phyloP scores from a whole-genome alignment of 1,140 invertebrate species.

The Heliothis virescens region DNA sequence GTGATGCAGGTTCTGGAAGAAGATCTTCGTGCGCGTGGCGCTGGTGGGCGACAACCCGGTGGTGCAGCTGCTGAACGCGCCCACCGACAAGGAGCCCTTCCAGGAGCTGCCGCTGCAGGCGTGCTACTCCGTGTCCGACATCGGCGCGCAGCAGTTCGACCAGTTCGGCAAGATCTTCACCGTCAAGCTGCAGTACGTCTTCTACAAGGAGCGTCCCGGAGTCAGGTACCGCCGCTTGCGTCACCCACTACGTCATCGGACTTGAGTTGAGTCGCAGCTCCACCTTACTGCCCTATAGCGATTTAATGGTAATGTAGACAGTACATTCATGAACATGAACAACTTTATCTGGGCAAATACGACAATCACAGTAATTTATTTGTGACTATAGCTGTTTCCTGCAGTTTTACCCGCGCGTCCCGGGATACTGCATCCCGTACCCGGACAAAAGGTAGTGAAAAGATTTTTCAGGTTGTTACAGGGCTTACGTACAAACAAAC shows the following conservation, averaged over 20 bases:
- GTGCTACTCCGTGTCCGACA: slow-evolving; percentile 96
- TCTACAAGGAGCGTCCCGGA: slow-evolving; percentile 99
- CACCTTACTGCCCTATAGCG: too few relatives aligned
- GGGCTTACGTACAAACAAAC: too few relatives aligned
- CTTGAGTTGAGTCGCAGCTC: too few relatives aligned
- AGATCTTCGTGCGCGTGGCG: slow-evolving; percentile 95
- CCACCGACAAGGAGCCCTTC: slow-evolving; percentile 95
- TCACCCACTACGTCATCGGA: neutral
- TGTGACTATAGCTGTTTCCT: too few relatives aligned
- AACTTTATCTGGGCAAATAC: too few relatives aligned
- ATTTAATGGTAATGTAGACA: too few relatives aligned
- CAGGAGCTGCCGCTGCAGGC: slow-evolving; percentile 97
- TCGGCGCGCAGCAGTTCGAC: slow-evolving; percentile 98
- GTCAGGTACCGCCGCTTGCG: slow-evolving; percentile 86
- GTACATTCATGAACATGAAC: too few relatives aligned
- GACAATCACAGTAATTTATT: too few relatives aligned
- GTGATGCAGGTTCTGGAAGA: slow-evolving; percentile 96
- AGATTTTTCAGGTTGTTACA: too few relatives aligned
- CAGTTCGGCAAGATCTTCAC: slow-evolving; percentile 99
- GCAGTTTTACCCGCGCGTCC: too few relatives aligned
- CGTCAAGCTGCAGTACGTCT: slow-evolving; percentile 98
- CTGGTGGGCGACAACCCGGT: slow-evolving; percentile 94
- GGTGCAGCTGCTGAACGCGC: slow-evolving; percentile 94
- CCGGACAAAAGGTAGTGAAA: too few relatives aligned
- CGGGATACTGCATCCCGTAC: too few relatives aligned